Conservation (phyloP, 92 coral and sea anemone species). For the Phenganax subtilis region DNA sequence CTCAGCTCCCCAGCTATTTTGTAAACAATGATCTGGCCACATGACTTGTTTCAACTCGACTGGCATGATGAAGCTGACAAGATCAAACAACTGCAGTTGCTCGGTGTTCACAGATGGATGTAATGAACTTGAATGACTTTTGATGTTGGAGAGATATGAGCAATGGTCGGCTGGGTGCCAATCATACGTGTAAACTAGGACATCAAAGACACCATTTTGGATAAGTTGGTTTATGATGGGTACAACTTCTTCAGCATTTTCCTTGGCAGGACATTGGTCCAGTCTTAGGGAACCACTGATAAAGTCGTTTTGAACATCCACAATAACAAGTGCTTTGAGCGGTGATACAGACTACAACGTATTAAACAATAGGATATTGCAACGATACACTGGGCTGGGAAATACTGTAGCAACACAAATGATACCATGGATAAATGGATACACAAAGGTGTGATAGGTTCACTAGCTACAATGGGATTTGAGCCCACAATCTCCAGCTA, state of each 20-base stretch:
- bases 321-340: constrained; percentile 50
- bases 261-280: constrained; percentile 73
- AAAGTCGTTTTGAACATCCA: constrained; percentile 92
- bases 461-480: too few relatives aligned
- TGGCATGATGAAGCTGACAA: constrained; percentile 60
- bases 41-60: constrained; percentile 56
- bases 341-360: constrained; percentile 10
- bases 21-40: constrained; percentile 90
- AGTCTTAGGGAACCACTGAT: constrained; percentile 76
- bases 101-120: constrained; percentile 58
- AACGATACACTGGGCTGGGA: background rate
- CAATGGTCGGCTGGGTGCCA: constrained; percentile 93
- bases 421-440: background rate
- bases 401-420: too few relatives aligned
- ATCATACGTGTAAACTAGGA: constrained; percentile 66
- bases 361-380: background rate
- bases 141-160: constrained; percentile 76
- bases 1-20: constrained; percentile 84
- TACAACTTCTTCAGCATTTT: constrained; percentile 73
- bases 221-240: constrained; percentile 59
- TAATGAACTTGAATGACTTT: constrained; percentile 50
- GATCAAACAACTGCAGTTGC: constrained; percentile 65
- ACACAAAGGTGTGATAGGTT: too few relatives aligned
- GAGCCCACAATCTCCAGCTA: too few relatives aligned
- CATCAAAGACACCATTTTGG: constrained; percentile 51